Evolutionary conservation across 30 jellyfish, hydroid and myxozoan genomes (phyloP).

Genomic region (Pseudorhiza aurosa): DNA sequence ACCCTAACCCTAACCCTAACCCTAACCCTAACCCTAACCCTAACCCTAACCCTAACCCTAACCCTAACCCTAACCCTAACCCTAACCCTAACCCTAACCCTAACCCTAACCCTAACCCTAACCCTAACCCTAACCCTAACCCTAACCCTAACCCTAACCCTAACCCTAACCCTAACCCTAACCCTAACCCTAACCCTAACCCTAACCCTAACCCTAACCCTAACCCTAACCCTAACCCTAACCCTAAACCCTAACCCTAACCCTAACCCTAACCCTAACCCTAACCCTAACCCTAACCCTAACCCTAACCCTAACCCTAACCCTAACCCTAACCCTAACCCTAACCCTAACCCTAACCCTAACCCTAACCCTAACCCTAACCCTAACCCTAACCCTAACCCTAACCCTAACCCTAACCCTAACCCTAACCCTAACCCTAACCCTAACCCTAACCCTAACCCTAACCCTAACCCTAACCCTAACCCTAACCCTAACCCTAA

Average conservation of each 20-base stretch:
- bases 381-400: neutral
- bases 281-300: slow-evolving; percentile 3
- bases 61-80: slow-evolving; percentile 37
- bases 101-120: neutral
- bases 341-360: slow-evolving; percentile 3
- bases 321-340: slow-evolving; percentile 4
- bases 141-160: neutral
- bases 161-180: neutral
- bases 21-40: slow-evolving; percentile 49
- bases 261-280: slow-evolving; percentile 4
- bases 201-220: slow-evolving; percentile 4
- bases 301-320: slow-evolving; percentile 2
- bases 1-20: slow-evolving; percentile 46
- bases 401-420: neutral
- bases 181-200: slow-evolving; percentile 3
- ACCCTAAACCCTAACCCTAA: slow-evolving; percentile 2
- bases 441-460: neutral
- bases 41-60: slow-evolving; percentile 46
- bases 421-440: neutral
- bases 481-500: neutral
- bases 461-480: neutral
- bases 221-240: slow-evolving; percentile 2
- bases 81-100: slow-evolving; percentile 13
- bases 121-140: neutral
- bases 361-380: slow-evolving; percentile 2